Evolutionary conservation across 2,113 vertebrate species (phyloP).

Genomic region (Eptesicus fuscus): DNA sequence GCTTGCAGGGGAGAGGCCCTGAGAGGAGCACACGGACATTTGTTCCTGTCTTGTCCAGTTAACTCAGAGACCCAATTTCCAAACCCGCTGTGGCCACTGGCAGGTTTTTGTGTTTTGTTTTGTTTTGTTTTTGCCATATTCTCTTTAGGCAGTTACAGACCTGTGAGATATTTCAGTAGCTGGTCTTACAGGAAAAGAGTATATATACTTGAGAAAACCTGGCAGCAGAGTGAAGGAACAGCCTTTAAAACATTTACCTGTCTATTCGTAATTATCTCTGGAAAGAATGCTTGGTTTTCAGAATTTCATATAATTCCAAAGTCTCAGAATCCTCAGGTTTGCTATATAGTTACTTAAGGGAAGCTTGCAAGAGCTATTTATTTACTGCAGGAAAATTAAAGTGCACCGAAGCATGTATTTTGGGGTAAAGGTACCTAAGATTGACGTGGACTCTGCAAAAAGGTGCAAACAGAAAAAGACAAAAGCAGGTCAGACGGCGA

Average conservation of each 20-base stretch:
- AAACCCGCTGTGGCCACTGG: background rate
- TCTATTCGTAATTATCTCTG: slow-evolving; percentile 19
- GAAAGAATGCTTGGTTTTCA: slow-evolving; percentile 3
- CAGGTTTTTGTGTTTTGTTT: background rate
- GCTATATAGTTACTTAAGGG: background rate
- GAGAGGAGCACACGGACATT: background rate
- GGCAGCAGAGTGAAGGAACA: background rate
- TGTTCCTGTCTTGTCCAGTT: background rate
- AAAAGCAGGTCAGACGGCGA: background rate
- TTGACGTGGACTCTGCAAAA: slow-evolving; percentile 38
- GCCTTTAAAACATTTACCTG: background rate
- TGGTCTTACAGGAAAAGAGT: background rate
- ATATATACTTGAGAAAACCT: background rate
- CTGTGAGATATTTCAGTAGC: background rate
- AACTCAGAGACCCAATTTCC: background rate
- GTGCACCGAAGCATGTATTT: slow-evolving; percentile 62
- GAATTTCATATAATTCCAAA: slow-evolving; percentile 13
- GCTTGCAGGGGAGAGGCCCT: background rate
- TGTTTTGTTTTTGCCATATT: background rate
- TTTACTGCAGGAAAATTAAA: slow-evolving; percentile 65
- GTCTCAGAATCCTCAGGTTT: background rate
- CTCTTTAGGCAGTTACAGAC: background rate
- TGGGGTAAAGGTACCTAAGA: slow-evolving; percentile 45
- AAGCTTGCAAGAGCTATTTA: slow-evolving; percentile 24
- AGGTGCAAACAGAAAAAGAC: slow-evolving; percentile 25